phyloP scores from a whole-genome alignment of 2,113 vertebrate genomes.

The Ictalurus furcatus region DNA sequence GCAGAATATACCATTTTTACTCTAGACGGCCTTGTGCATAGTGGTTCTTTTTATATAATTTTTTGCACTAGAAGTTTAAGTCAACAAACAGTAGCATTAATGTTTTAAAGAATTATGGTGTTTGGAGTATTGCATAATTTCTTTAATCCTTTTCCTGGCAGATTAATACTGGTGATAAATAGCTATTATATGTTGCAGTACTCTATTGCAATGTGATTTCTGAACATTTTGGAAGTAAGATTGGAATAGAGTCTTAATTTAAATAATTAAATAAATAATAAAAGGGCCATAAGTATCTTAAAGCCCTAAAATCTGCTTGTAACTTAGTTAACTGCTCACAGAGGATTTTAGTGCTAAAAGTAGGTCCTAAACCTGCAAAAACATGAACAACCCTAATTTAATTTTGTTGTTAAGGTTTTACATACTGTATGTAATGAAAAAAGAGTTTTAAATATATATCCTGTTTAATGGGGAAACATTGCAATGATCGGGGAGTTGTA shows the following conservation, averaged over 20 bases:
- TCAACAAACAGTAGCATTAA: neutral
- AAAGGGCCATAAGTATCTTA: no score
- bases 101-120: neutral
- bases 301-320: neutral
- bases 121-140: neutral
- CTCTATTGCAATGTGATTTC: no score
- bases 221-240: neutral
- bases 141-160: neutral
- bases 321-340: neutral
- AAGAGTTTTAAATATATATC: neutral
- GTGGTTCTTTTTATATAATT: neutral
- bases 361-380: neutral
- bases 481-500: neutral
- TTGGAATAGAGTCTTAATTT: neutral
- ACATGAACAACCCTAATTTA: neutral
- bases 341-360: neutral
- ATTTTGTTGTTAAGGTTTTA: neutral
- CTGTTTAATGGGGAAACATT: neutral
- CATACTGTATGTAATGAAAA: neutral
- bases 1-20: neutral
- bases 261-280: neutral
- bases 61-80: neutral
- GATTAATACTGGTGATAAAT: neutral
- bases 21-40: neutral
- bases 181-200: neutral